Conservation (phyloP, 1,140 invertebrate genomes). For the Danaus melanippus region DNA sequence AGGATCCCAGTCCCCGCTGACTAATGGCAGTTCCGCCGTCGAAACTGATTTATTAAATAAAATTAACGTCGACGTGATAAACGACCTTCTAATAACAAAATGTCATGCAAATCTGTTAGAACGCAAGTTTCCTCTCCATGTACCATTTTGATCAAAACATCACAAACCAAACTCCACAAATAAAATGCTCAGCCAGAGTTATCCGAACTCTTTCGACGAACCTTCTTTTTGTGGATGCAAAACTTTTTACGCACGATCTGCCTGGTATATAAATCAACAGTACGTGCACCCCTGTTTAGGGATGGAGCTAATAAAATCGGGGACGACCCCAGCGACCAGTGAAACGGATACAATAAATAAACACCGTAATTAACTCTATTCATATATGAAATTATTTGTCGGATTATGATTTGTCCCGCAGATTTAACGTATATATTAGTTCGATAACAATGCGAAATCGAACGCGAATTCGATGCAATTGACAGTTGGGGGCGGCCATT, state of each 20-base stretch:
- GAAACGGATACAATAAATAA: conserved; percentile 63
- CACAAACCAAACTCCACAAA: no score
- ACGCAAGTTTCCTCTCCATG: neutral
- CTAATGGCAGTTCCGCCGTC: conserved; percentile 45
- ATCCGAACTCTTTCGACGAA: conserved; percentile 28
- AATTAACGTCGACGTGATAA: conserved; percentile 51
- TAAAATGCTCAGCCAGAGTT: conserved; percentile 21
- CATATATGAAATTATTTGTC: conserved; percentile 54
- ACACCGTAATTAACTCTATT: conserved; percentile 61
- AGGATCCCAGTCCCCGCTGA: conserved; percentile 39
- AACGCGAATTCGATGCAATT: conserved; percentile 42
- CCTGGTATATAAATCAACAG: conserved; percentile 44
- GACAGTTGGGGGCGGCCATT: conserved; percentile 52
- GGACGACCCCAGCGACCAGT: conserved; percentile 32
- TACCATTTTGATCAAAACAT: no score
- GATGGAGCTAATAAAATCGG: conserved; percentile 47
- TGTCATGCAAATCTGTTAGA: conserved; percentile 29
- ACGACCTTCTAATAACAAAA: conserved; percentile 43
- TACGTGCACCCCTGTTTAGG: conserved; percentile 38
- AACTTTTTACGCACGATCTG: conserved; percentile 35
- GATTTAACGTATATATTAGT: conserved; percentile 16
- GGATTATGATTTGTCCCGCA: conserved; percentile 30
- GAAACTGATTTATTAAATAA: conserved; percentile 64
- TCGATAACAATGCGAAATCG: conserved; percentile 21
- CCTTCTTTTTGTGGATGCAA: conserved; percentile 22